These are phyloP conservation scores for Yasuhikotakia modesta DNA, from an alignment of 2,797 vertebrate genomes.

Conservation along the genomic window DNA sequence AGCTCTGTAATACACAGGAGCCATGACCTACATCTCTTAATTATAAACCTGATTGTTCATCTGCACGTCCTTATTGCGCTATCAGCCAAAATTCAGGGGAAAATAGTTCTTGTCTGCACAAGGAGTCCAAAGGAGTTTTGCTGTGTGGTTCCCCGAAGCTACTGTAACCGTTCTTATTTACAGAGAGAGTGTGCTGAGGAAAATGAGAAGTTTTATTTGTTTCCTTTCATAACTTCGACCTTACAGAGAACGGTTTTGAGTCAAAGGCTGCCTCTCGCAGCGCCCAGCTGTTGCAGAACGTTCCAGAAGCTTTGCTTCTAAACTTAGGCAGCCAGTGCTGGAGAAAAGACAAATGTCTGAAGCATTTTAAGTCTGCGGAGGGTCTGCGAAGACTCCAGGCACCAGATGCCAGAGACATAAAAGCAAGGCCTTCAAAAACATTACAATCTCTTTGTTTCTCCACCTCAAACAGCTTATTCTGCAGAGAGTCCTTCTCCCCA, in stretches of 20 bases:
- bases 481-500: conserved; percentile 30
- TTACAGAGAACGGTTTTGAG: neutral
- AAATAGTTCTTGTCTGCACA: neutral
- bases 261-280: conserved; percentile 3
- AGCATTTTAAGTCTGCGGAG: conserved; percentile 28
- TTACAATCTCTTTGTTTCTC: conserved; percentile 45
- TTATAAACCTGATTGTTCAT: conserved; percentile 12
- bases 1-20: neutral
- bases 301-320: neutral
- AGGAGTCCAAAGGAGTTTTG: neutral
- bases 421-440: conserved; percentile 48
- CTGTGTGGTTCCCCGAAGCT: neutral
- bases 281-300: neutral
- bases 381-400: conserved; percentile 36
- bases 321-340: neutral
- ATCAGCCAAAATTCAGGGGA: neutral
- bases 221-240: conserved; percentile 10
- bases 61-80: neutral
- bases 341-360: conserved; percentile 22
- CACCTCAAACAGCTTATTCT: conserved; percentile 33
- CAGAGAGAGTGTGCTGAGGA: neutral
- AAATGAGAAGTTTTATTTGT: neutral
- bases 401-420: conserved; percentile 43
- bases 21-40: neutral
- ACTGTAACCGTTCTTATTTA: neutral